phyloP scores from a whole-genome alignment of 1,140 invertebrate species.

The Manduca sexta region DNA sequence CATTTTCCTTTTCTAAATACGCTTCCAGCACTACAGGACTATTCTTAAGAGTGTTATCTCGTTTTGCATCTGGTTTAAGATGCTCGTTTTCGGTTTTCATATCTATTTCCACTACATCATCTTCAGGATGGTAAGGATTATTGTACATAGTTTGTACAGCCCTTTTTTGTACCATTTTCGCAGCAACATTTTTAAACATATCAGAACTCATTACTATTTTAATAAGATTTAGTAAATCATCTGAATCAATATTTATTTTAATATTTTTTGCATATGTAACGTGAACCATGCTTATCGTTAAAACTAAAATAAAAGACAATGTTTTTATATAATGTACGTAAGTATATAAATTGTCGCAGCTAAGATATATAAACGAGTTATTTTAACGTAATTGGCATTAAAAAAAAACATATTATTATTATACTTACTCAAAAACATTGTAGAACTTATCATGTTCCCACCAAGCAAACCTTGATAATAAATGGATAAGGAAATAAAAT shows the following conservation, averaged over 20 bases:
- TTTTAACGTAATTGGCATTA: background rate
- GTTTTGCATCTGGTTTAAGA: background rate
- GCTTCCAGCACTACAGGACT: background rate
- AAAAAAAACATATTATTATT: background rate
- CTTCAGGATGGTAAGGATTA: conserved; percentile 6
- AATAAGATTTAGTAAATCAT: conserved; percentile 1
- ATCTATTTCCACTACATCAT: background rate
- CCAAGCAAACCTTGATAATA: too few species aligned
- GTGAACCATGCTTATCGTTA: background rate
- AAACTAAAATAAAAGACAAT: background rate
- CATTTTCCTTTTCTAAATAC: conserved; percentile 6
- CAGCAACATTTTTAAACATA: background rate
- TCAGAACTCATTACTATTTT: background rate
- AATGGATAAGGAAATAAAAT: too few species aligned
- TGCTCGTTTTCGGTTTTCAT: too few species aligned
- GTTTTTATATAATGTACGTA: too few species aligned
- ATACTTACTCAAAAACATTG: too few species aligned
- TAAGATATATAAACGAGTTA: too few species aligned
- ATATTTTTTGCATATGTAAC: background rate
- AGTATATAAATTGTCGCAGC: too few species aligned
- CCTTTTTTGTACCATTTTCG: background rate
- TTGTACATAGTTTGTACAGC: background rate
- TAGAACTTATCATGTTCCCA: too few species aligned
- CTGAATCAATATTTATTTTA: conserved; percentile 2
- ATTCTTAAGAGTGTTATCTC: background rate